phyloP scores from a whole-genome alignment of 2,113 vertebrate genomes.

The Talpa occidentalis region DNA sequence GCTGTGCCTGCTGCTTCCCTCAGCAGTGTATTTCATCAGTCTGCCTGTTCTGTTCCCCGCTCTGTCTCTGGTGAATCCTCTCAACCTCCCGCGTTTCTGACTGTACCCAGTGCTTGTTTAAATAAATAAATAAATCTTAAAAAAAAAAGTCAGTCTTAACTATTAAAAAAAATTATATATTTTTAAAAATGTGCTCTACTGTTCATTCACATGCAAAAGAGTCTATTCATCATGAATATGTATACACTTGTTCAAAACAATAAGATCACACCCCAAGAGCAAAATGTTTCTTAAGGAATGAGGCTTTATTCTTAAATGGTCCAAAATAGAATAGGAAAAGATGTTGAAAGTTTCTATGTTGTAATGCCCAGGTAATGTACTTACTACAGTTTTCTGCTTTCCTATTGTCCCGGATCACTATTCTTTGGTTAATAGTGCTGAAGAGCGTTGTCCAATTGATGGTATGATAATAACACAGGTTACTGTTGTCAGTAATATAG shows the following conservation, averaged over 20 bases:
- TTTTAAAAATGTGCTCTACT: neutral
- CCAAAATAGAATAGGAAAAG: neutral
- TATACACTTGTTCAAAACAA: neutral
- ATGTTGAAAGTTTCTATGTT: neutral
- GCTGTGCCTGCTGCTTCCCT: no score
- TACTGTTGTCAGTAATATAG: conserved; percentile 97
- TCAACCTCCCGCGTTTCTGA: no score
- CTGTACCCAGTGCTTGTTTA: no score
- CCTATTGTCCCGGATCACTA: conserved; percentile 93
- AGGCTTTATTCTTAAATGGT: neutral
- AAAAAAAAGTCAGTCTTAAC: no score
- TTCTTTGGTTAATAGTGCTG: conserved; percentile 92
- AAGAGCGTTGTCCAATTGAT: conserved; percentile 98
- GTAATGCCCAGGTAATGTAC: conserved; percentile 77
- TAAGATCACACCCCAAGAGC: neutral
- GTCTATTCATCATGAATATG: neutral
- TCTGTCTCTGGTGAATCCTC: no score
- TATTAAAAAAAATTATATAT: neutral
- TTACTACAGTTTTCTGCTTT: conserved; percentile 95
- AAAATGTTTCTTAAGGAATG: neutral
- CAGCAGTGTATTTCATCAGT: no score
- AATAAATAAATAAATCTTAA: no score
- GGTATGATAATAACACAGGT: conserved; percentile 96
- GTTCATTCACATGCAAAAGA: neutral
- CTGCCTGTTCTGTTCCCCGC: no score